Evolutionary conservation across 2,888 invertebrate genomes (phyloP).

Genomic region (Alitta virens): DNA sequence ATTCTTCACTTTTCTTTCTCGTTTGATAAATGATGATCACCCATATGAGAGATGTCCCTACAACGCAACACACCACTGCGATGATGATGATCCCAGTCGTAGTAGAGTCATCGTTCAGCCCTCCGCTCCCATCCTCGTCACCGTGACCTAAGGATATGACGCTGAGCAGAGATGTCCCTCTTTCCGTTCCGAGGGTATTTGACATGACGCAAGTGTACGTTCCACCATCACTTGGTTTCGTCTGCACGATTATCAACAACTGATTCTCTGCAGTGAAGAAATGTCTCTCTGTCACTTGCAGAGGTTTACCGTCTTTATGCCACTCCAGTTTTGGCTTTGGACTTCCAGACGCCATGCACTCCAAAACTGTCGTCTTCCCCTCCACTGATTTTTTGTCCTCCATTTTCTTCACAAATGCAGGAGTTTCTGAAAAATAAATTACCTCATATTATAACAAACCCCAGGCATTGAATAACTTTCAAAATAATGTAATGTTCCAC

Average conservation of each 20-base stretch:
- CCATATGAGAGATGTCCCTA: slow-evolving; percentile 88
- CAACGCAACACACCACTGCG: slow-evolving; percentile 84
- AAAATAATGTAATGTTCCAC: too few species aligned
- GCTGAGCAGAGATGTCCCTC: slow-evolving; percentile 70
- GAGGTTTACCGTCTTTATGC: slow-evolving; percentile 78
- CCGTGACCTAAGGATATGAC: slow-evolving; percentile 58
- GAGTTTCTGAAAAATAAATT: slow-evolving; percentile 68
- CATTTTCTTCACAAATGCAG: slow-evolving; percentile 82
- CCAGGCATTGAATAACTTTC: too few species aligned
- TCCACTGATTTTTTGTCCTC: slow-evolving; percentile 77
- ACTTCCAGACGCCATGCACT: slow-evolving; percentile 82
- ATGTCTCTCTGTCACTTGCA: slow-evolving; percentile 75
- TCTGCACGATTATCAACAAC: slow-evolving; percentile 81
- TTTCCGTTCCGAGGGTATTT: slow-evolving; percentile 77
- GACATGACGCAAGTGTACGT: slow-evolving; percentile 86
- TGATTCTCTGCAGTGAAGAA: slow-evolving; percentile 86
- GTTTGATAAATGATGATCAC: slow-evolving; percentile 87
- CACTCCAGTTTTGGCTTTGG: slow-evolving; percentile 78
- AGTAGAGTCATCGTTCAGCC: slow-evolving; percentile 65
- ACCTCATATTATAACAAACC: too few species aligned
- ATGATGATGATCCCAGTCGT: slow-evolving; percentile 85
- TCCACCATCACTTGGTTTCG: slow-evolving; percentile 76
- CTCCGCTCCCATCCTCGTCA: neutral
- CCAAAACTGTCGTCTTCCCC: slow-evolving; percentile 82
- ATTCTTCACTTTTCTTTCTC: slow-evolving; percentile 61